phyloP scores from a whole-genome alignment of 2,797 vertebrate genomes.

The Morus bassanus region DNA sequence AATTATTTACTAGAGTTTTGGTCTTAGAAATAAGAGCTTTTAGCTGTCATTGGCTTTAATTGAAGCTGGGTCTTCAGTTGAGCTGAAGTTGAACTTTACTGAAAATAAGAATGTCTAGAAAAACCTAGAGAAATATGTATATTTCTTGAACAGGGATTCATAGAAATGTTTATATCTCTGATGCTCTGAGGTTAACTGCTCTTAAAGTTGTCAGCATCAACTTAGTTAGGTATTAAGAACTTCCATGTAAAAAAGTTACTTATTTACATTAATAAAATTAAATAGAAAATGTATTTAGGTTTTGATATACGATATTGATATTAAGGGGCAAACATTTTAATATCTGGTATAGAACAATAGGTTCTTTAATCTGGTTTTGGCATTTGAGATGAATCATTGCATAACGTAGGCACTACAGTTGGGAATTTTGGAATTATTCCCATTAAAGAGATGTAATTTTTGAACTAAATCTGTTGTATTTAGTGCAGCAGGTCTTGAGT shows the following conservation, averaged over 20 bases:
- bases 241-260: not conserved
- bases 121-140: not conserved
- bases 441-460: not conserved
- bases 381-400: not conserved
- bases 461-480: not conserved
- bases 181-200: not conserved
- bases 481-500: not conserved
- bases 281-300: not conserved
- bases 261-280: not conserved
- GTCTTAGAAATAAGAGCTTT: not conserved
- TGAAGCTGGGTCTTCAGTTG: not conserved
- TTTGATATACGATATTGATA: not conserved
- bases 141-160: not conserved
- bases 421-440: not conserved
- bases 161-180: not conserved
- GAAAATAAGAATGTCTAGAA: not conserved
- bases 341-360: not conserved
- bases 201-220: not conserved
- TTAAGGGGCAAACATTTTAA: not conserved
- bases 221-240: not conserved
- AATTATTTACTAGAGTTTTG: not conserved
- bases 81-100: not conserved
- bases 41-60: not conserved
- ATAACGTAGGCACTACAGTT: not conserved
- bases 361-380: not conserved